phyloP scores from a whole-genome alignment of 2,797 vertebrate species.

The Sebastes iracundus region DNA sequence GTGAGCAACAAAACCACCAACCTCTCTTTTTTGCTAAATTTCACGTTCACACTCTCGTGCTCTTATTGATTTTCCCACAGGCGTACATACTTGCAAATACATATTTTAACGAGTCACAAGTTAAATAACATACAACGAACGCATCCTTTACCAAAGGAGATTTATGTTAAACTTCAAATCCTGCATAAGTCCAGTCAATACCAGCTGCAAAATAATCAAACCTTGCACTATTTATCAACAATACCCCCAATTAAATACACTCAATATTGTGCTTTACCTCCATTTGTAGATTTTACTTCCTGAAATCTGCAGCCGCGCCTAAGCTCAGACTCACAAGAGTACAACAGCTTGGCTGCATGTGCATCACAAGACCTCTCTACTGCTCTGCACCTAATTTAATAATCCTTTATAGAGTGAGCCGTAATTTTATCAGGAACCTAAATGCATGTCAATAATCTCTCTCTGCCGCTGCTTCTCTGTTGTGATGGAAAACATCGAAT shows the following conservation, averaged over 20 bases:
- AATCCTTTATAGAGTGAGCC: conserved; percentile 56
- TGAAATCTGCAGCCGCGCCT: conserved; percentile 77
- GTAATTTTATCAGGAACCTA: conserved; percentile 70
- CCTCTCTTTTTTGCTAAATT: background rate
- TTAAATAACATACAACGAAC: background rate
- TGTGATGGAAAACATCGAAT: conserved; percentile 45
- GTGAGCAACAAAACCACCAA: conserved; percentile 33
- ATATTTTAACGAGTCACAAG: background rate
- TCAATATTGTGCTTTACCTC: conserved; percentile 61
- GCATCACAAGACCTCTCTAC: conserved; percentile 74
- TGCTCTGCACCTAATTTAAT: conserved; percentile 65
- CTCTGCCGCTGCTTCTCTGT: background rate
- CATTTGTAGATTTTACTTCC: conserved; percentile 75
- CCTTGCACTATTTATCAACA: background rate
- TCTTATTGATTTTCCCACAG: background rate
- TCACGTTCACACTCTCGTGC: background rate
- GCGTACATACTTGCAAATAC: background rate
- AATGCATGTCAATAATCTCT: conserved; percentile 59
- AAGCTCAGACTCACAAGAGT: conserved; percentile 36
- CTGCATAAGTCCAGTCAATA: background rate
- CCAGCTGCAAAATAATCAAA: background rate
- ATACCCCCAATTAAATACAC: background rate
- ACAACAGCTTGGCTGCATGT: conserved; percentile 47
- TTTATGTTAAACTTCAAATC: background rate
- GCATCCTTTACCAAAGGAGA: background rate